phyloP scores from a whole-genome alignment of 2,113 vertebrate species.

The Brienomyrus brachyistius region DNA sequence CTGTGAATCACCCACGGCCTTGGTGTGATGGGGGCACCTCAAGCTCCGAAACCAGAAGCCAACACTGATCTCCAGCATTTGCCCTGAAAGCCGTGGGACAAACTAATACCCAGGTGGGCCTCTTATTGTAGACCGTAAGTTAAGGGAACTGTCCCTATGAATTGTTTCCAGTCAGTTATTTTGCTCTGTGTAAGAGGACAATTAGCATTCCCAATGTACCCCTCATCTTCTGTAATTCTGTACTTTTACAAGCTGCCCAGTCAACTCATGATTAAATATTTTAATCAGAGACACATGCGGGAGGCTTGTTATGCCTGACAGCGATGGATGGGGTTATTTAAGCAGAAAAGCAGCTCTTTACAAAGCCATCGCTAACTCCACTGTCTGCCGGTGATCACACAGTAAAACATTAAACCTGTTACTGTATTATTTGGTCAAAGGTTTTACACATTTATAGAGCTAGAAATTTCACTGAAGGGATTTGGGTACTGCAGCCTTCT shows the following conservation, averaged over 20 bases:
- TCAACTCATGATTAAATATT: conserved; percentile 9
- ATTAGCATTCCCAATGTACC: background rate
- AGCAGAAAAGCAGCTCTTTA: background rate
- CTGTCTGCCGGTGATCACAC: background rate
- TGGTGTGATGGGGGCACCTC: background rate
- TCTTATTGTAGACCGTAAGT: background rate
- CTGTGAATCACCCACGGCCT: background rate
- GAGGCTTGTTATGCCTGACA: background rate
- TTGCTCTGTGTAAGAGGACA: conserved; percentile 2
- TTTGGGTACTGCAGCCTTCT: background rate
- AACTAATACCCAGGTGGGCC: background rate
- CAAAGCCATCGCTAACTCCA: background rate
- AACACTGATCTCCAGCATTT: background rate
- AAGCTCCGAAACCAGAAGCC: background rate
- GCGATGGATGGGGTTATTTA: background rate
- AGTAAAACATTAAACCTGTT: background rate
- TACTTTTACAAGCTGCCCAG: background rate
- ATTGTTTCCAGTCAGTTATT: conserved; percentile 17
- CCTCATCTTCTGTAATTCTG: background rate
- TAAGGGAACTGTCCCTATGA: background rate
- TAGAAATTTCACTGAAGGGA: background rate
- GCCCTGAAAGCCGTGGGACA: background rate
- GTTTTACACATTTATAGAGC: background rate
- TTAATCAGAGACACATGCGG: background rate
- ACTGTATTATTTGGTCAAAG: background rate